These are phyloP conservation scores for Lucilia sericata DNA, from an alignment of 1,140 invertebrate genomes.

Conservation along the genomic window DNA sequence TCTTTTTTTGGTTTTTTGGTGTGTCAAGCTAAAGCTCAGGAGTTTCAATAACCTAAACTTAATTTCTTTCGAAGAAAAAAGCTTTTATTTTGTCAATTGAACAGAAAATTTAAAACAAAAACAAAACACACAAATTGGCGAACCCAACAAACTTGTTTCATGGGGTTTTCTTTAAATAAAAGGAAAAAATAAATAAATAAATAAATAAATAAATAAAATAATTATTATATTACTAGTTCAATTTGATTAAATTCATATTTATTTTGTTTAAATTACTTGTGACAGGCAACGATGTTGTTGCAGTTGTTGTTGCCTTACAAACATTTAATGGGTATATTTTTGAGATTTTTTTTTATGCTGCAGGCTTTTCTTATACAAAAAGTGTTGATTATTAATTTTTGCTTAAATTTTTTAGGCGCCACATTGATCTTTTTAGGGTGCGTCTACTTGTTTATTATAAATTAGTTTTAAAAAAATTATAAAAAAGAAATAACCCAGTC, in stretches of 20 bases:
- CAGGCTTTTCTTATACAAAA: neutral
- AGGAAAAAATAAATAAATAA: neutral
- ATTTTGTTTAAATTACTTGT: constrained; percentile 23
- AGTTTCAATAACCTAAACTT: neutral
- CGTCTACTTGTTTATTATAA: constrained; percentile 1
- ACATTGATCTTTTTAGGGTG: constrained; percentile 4
- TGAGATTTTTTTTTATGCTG: neutral
- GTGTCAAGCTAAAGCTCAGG: constrained; percentile 12
- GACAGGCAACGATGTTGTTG: neutral
- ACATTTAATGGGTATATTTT: neutral
- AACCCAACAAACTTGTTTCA: too few species aligned
- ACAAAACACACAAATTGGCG: neutral
- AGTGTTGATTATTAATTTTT: constrained; percentile 27
- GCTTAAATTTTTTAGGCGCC: constrained; percentile 1
- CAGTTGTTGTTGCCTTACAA: neutral
- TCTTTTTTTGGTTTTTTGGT: neutral
- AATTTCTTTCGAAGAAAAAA: neutral
- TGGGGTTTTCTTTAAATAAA: neutral
- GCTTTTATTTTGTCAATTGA: neutral
- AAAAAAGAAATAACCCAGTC: too few species aligned
- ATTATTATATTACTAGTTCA: neutral
- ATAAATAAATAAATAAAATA: neutral
- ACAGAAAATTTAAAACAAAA: neutral
- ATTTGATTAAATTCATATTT: constrained; percentile 25
- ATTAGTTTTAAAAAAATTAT: neutral